These are phyloP conservation scores for Apeltes quadracus DNA, from an alignment of 2,113 vertebrate genomes.

Conservation along the genomic window DNA sequence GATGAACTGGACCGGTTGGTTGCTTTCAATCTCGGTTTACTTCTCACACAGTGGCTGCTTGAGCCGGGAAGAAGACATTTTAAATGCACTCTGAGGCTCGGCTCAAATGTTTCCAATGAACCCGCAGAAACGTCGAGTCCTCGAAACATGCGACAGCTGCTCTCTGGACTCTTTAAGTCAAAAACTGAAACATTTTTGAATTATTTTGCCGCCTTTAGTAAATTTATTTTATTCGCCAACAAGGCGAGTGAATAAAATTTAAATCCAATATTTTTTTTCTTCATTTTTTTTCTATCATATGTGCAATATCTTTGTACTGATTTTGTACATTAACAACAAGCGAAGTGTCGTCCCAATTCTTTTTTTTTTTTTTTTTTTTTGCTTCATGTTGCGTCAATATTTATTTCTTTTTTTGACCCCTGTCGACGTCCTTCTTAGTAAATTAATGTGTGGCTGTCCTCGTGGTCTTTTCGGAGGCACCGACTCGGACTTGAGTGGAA, in stretches of 20 bases:
- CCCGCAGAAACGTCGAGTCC: conserved; percentile 14
- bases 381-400: conserved; percentile 56
- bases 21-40: conserved; percentile 30
- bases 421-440: conserved; percentile 65
- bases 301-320: conserved; percentile 81
- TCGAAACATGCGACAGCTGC: conserved; percentile 63
- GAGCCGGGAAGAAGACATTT: conserved; percentile 13
- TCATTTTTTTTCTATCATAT: conserved; percentile 61
- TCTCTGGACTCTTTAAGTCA: conserved; percentile 54
- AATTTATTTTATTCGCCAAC: conserved; percentile 48
- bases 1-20: conserved; percentile 24
- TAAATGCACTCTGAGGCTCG: conserved; percentile 1
- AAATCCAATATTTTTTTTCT: conserved; percentile 61
- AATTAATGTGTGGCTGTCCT: conserved; percentile 68
- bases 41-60: conserved; percentile 37
- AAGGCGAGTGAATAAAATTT: conserved; percentile 61
- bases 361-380: conserved; percentile 47
- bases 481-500: conserved; percentile 81
- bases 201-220: conserved; percentile 60
- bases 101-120: conserved; percentile 35
- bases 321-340: conserved; percentile 73
- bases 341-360: conserved; percentile 59
- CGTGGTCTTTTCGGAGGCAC: conserved; percentile 50
- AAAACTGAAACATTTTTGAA: conserved; percentile 30
- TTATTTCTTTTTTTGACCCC: conserved; percentile 75